Conservation (phyloP, 2,113 vertebrate species). For the Pedionomus torquatus region DNA sequence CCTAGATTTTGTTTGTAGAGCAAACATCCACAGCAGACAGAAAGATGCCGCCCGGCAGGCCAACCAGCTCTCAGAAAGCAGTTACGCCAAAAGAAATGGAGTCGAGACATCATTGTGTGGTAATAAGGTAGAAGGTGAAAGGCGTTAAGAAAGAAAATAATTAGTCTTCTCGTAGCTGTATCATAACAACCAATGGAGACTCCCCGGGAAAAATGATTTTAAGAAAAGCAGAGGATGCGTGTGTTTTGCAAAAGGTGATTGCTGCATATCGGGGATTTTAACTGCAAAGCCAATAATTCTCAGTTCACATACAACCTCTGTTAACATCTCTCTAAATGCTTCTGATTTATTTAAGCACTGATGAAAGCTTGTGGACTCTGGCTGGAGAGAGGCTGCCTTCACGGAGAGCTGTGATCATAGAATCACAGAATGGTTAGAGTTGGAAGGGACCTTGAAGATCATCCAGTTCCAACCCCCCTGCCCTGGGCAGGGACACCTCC, state of each 20-base stretch:
- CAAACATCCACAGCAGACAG: conserved; percentile 17
- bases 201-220: not conserved
- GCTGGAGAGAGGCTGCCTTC: not conserved
- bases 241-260: not conserved
- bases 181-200: not conserved
- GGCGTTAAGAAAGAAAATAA: not conserved
- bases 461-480: too few species aligned
- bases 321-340: not conserved
- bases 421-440: too few species aligned
- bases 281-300: not conserved
- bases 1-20: conserved; percentile 55
- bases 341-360: not conserved
- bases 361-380: not conserved
- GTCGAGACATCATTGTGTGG: not conserved
- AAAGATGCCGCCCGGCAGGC: conserved; percentile 50
- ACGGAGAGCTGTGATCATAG: not conserved
- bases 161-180: not conserved
- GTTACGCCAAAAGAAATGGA: conserved; percentile 1
- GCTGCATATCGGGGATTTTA: not conserved
- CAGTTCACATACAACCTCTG: not conserved
- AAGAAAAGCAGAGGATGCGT: not conserved
- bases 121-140: not conserved
- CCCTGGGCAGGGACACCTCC: too few species aligned
- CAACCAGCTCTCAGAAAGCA: not conserved
- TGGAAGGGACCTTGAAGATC: too few species aligned